Conservation (phyloP, 35 echinoderm and acorn worm genomes). For the Heliocidaris erythrogramma region DNA sequence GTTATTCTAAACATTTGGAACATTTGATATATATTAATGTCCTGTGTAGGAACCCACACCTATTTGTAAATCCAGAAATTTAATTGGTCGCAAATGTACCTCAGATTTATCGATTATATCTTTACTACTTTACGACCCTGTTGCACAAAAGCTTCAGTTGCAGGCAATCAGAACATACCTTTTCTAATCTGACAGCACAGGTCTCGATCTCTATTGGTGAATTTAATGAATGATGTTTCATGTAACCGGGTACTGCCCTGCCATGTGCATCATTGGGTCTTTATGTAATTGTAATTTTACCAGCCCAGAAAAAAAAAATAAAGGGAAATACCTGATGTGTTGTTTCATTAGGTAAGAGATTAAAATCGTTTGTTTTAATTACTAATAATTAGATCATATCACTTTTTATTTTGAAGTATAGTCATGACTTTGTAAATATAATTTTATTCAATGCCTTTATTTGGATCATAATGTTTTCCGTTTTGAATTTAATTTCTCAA, state of each 20-base stretch:
- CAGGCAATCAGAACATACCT: neutral
- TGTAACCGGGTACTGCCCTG: neutral
- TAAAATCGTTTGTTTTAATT: neutral
- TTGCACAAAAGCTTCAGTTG: neutral
- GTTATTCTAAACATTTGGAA: neutral
- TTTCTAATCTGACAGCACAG: neutral
- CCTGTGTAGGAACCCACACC: neutral
- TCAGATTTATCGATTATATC: neutral
- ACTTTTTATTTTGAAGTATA: neutral
- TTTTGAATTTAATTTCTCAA: neutral
- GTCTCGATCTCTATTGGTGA: neutral
- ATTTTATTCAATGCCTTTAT: neutral
- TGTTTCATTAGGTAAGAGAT: neutral
- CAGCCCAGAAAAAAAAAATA: neutral
- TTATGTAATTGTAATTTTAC: neutral
- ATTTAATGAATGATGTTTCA: neutral
- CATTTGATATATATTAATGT: neutral
- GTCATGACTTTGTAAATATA: neutral
- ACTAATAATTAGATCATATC: neutral
- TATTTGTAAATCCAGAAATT: neutral
- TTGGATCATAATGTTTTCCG: neutral
- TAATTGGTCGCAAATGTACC: neutral
- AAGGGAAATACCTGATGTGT: neutral
- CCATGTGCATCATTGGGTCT: neutral
- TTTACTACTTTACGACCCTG: neutral